Evolutionary conservation across 2,113 vertebrate species (phyloP), one percentile per base, ranked within the genome.

Genomic region (Anser brachyrhynchus): DNA sequence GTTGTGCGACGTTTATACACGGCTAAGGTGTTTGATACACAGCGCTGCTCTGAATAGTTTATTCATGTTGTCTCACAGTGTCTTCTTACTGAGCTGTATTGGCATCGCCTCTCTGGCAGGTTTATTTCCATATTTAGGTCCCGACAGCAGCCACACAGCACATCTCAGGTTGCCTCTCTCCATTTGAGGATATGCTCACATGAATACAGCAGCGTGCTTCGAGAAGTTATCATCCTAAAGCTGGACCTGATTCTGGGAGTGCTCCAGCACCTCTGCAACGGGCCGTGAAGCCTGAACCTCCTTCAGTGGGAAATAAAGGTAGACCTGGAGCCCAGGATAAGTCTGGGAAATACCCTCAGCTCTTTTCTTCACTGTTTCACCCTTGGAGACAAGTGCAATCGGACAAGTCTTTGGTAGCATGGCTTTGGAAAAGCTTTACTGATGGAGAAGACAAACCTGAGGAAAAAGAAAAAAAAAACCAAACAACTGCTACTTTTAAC

Each of bases 251-350:
- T 23, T 80, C 25, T 35, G 9, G 86, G 39, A 84, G 59, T 77
- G 57, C 87, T 91, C 93, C 43, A 61, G 95, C 77, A 82, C 52
- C 62, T 89, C 84, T 37, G 62, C 86, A 71, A 61, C 0, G 1
- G 76, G 73, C 92, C 0, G 0, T 59, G 76, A 87, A 93, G 80
- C 37, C 61, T 84, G 73, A 86, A n/a, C 55, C 41, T 84, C 39
- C 62, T 39, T 83, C 78, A 67, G 37, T 16, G 52, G 52, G 65
- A 88, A 76, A 52, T 20, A 66, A 85, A 94, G 43, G 52, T 52
- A 87, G 61, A n/a, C 39, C 77, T 75, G 57, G 76, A 84, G 88
- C 76, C 88, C 94, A 90, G 52, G 18, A 43, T 80, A 71, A 81
- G 77, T 61, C 57, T 72, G 76, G 70, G 84, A 90, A 95, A 84